Evolutionary conservation across 2,797 vertebrate species (phyloP).

Genomic region (Acanthiza pusilla): DNA sequence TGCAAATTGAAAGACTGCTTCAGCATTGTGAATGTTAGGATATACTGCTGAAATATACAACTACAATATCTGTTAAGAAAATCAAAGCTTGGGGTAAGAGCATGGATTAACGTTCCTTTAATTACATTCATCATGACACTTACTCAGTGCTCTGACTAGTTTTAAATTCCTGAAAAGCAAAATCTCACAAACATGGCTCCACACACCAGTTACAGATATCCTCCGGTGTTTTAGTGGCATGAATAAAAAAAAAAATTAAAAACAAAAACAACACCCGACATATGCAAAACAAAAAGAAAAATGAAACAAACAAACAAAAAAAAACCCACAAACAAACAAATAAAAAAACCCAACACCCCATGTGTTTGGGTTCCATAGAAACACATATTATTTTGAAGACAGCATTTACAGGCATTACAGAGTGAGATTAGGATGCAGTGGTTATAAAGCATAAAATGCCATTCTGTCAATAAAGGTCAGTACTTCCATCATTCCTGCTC

Average conservation of each 20-base stretch:
- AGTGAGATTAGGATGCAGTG: not conserved
- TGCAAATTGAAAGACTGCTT: not conserved
- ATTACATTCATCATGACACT: not conserved
- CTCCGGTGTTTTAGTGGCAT: not conserved
- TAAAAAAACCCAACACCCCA: not conserved
- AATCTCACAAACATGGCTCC: not conserved
- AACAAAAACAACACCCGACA: too few species aligned
- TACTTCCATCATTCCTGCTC: not conserved
- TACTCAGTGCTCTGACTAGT: not conserved
- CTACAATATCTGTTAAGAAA: not conserved
- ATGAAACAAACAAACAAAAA: not conserved
- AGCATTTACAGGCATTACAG: not conserved
- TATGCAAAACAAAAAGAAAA: not conserved
- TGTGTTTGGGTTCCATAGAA: not conserved
- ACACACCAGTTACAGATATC: not conserved
- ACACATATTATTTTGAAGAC: not conserved
- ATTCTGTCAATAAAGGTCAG: slow-evolving; percentile 22
- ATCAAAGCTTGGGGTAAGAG: not conserved
- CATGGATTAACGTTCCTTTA: not conserved
- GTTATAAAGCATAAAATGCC: not conserved
- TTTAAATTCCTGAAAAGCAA: not conserved
- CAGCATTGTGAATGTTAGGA: not conserved
- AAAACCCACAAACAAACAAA: not conserved
- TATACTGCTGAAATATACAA: not conserved
- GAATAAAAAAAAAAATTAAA: not conserved